phyloP scores from a whole-genome alignment of 2,113 vertebrate genomes.

The Aphyosemion australe region DNA sequence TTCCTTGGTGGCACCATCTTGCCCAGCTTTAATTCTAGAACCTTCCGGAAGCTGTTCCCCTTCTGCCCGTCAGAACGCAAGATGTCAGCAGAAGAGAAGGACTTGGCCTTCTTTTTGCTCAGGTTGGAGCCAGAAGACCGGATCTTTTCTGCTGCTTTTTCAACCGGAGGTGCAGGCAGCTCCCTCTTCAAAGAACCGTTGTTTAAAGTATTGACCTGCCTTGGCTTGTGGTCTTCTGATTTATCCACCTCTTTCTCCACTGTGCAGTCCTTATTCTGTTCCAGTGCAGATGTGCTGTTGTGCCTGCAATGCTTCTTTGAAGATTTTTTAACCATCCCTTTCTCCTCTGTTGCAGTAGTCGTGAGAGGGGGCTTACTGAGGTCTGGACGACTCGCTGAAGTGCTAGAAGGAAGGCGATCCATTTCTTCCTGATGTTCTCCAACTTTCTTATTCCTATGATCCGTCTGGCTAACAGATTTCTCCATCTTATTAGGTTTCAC shows the following conservation, averaged over 20 bases:
- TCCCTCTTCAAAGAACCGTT: conserved; percentile 24
- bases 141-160: conserved; percentile 72
- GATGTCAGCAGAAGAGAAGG: conserved; percentile 86
- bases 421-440: conserved; percentile 47
- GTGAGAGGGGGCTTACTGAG: conserved; percentile 32
- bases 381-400: conserved; percentile 77
- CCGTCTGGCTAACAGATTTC: conserved; percentile 45
- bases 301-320: conserved; percentile 87
- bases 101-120: conserved; percentile 87
- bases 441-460: conserved; percentile 36
- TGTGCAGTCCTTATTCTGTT: conserved; percentile 12
- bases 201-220: background rate
- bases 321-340: conserved; percentile 68
- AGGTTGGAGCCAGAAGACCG: conserved; percentile 55
- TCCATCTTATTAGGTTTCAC: conserved; percentile 40
- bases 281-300: conserved; percentile 68
- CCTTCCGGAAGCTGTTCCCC: conserved; percentile 83
- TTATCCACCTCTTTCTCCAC: conserved; percentile 17
- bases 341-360: conserved; percentile 64
- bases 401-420: conserved; percentile 70
- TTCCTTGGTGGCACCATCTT: conserved; percentile 84
- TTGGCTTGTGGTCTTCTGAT: background rate
- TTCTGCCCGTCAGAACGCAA: conserved; percentile 80
- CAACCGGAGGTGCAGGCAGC: conserved; percentile 54
- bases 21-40: conserved; percentile 85